Evolutionary conservation across 2,797 vertebrate species (phyloP), one percentile per base, ranked within the genome.

Genomic region (Parauchenoglanis ngamensis): DNA sequence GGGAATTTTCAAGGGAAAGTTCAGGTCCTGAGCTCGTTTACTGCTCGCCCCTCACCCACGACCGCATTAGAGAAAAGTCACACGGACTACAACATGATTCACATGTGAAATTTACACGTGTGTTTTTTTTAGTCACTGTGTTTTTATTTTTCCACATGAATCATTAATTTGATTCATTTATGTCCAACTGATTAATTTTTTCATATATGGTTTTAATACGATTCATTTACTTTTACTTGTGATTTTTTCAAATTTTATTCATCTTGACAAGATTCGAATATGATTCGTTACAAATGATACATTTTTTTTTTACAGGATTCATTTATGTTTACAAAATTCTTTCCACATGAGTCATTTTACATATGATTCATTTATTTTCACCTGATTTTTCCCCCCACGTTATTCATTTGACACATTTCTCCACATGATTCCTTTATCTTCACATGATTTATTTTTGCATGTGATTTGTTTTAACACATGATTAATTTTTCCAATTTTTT

Each of bases 1-100:
- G 85, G 63, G 49, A 89, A 87, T 88, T 85, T 85, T 81, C 57
- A 59, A 68, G 86, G 89, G 90, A 91, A 68, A 85, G 86, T 91
- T 89, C n/a, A 40, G 57, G 46, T 70, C 31, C 78, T 88, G 87
- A 81, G 63, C 82, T 72, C 21, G 52, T 35, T 79, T 59, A 59
- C 19, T 79, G 21, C 56, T 80, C 19, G 0, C 1, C 31, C 10
- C 40, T 57, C 1, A 57, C 17, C 54, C 54, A 23, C 54, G 17
- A 77, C 15, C 49, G 2, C 13, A 0, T 78, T 91, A 79, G 4
- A 40, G 8, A 35, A 77, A 19, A 8, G 49, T 28, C n/a, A 31
- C 21, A 4, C 68, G 3, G 23, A 75, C 72, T 2, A 2, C 72
- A 46, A 2, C 13, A 77, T 31, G 25, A 25, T 25, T 25, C 44